Evolutionary conservation across 2,113 vertebrate genomes (phyloP).

Genomic region (Megaceryle maxima): DNA sequence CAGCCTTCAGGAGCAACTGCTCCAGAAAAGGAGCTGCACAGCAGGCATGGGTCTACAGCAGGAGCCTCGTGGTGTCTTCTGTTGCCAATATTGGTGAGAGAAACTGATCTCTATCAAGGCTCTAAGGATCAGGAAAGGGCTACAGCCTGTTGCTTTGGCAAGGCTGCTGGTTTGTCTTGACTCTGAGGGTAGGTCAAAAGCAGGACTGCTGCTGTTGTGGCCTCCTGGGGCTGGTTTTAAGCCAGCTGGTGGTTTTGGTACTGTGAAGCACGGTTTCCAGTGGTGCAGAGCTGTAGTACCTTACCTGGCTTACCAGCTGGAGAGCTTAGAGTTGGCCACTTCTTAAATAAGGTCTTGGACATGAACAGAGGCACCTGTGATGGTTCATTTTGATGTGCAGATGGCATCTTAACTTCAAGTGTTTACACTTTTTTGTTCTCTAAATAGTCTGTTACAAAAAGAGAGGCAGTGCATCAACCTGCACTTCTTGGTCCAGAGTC

Average conservation of each 20-base stretch:
- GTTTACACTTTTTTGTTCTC: neutral
- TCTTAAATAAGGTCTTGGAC: neutral
- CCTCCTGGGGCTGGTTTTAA: neutral
- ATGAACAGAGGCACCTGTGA: neutral
- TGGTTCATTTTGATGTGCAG: neutral
- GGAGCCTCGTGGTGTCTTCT: neutral
- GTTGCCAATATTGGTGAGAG: neutral
- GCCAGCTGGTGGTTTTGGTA: neutral
- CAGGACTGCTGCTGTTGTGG: neutral
- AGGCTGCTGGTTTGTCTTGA: neutral
- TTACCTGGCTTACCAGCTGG: neutral
- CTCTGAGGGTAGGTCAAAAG: neutral
- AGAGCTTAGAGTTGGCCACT: neutral
- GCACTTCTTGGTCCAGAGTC: neutral
- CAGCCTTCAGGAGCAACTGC: neutral
- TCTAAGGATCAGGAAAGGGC: neutral
- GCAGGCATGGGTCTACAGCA: neutral
- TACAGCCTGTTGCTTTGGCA: neutral
- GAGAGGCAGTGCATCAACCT: neutral
- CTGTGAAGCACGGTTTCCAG: neutral
- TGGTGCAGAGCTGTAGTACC: neutral
- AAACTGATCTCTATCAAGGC: neutral
- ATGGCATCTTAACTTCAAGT: neutral
- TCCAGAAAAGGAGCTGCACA: neutral
- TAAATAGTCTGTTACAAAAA: neutral